phyloP scores from a whole-genome alignment of 2,888 invertebrate species.

The Drosophila colorata region DNA sequence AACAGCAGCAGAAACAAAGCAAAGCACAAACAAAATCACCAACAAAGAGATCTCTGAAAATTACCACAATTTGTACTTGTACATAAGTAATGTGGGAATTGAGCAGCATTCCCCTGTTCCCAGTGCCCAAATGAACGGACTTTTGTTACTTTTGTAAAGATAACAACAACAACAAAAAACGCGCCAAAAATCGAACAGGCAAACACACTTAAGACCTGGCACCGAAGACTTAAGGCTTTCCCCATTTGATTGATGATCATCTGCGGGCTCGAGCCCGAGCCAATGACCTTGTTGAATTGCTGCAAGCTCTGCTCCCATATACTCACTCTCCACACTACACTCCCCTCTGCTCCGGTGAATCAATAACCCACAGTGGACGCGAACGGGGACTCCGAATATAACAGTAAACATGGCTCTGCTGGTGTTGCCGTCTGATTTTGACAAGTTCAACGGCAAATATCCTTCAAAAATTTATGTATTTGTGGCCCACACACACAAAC shows the following conservation, averaged over 20 bases:
- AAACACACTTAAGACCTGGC: slow-evolving; percentile 71
- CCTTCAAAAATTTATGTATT: slow-evolving; percentile 82
- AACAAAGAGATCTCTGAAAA: slow-evolving; percentile 80
- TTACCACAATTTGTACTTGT: slow-evolving; percentile 82
- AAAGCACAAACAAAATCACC: slow-evolving; percentile 43
- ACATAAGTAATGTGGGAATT: slow-evolving; percentile 82
- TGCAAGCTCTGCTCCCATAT: slow-evolving; percentile 3
- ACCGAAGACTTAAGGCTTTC: slow-evolving; percentile 45
- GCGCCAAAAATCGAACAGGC: slow-evolving; percentile 75
- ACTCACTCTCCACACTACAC: background rate
- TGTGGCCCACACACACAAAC: slow-evolving; percentile 37
- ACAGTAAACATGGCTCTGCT: slow-evolving; percentile 48
- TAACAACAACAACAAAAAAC: slow-evolving; percentile 10
- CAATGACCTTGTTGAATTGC: slow-evolving; percentile 72
- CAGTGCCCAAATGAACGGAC: slow-evolving; percentile 34
- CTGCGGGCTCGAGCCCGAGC: slow-evolving; percentile 61
- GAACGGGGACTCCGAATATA: slow-evolving; percentile 27
- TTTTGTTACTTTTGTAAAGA: slow-evolving; percentile 42
- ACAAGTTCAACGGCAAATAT: slow-evolving; percentile 85
- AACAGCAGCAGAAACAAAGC: slow-evolving; percentile 30
- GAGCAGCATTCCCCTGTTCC: slow-evolving; percentile 27
- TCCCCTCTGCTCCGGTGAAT: slow-evolving; percentile 41
- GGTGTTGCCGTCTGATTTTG: slow-evolving; percentile 80
- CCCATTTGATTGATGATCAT: slow-evolving; percentile 79
- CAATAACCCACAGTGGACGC: slow-evolving; percentile 62